Evolutionary conservation across 1,140 invertebrate genomes (phyloP), one percentile per base, ranked within the genome.

Genomic region (Drosophila neocordata): DNA sequence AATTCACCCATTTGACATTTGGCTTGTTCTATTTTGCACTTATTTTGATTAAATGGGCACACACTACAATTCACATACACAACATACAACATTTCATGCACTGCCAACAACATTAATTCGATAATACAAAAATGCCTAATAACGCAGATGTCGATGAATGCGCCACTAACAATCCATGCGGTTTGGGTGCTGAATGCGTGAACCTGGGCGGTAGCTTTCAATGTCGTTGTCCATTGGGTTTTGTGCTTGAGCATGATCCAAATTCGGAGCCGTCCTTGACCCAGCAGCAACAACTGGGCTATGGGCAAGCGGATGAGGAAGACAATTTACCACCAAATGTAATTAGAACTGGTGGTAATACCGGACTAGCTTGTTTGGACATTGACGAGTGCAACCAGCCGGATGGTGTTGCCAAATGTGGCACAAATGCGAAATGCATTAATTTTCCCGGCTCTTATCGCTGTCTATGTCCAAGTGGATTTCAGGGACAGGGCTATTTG

Each of bases 371-470:
- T 61, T 95, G 94, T 89, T 78, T 93, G 63, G 94, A 95, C 92
- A 92, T 95, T 81, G 94, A 95, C 85, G 95, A 95, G 90, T 95
- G 95, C 90, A 93, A 96, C 93, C 95, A 95, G 48, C 95, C 81
- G 76, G 94, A 95, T 12, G 94, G 95, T 5, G 73, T 77, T 41
- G 89, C 89, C 71, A 91, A 89, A 48, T 98, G 97, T 91, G 97
- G 97, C n/a, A 92, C 96, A 9, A 97, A 97, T 89, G 96, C 97
- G 12, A 95, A 97, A 65, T 98, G 97, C 91, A 97, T 97, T 92
- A 98, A 98, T 93, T 93, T 98, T 58, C 97, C 97, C 1, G 97
- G 97, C 52, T 97, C 96, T 81, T 98, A 97, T 91, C 96, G 97
- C 91, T 98, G 97, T 87, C 95, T 97, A 80, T 98, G 97, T 91